Conservation (phyloP, 2,113 vertebrate species). For the Phrynocephalus versicolor region DNA sequence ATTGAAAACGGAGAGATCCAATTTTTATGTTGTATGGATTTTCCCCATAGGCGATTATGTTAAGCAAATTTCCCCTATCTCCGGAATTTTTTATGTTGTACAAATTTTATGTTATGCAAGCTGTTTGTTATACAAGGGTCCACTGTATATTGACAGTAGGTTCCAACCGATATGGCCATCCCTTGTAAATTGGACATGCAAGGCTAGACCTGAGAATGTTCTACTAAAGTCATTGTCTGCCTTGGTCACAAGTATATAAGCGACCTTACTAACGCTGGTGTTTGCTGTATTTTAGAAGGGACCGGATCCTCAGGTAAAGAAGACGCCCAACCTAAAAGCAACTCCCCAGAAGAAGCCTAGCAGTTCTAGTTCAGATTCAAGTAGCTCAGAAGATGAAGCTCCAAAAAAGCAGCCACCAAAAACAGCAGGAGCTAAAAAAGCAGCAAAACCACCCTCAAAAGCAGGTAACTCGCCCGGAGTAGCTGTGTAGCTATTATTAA, state of each 20-base stretch:
- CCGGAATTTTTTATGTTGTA: too few species aligned
- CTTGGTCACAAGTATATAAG: not conserved
- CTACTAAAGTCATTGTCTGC: not conserved
- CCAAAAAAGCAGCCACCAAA: constrained; percentile 72
- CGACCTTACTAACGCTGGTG: not conserved
- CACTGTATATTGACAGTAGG: too few species aligned
- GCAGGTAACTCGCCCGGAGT: constrained; percentile 58
- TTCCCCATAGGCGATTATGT: too few species aligned
- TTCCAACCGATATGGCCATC: not conserved
- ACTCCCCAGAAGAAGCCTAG: constrained; percentile 66
- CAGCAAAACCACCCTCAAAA: constrained; percentile 44
- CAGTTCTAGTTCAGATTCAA: constrained; percentile 73
- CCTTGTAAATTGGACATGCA: not conserved
- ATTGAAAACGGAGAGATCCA: too few species aligned
- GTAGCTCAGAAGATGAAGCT: constrained; percentile 73
- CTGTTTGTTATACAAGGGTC: too few species aligned
- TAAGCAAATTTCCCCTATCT: too few species aligned
- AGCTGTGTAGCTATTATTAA: too few species aligned
- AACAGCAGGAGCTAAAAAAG: constrained; percentile 52
- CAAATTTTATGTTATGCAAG: too few species aligned
- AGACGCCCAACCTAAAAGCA: constrained; percentile 51
- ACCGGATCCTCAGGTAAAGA: constrained; percentile 63
- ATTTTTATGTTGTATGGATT: too few species aligned
- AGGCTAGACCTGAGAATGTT: not conserved
- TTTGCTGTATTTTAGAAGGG: constrained; percentile 59